Percentiles rank a stretch among this genome's conserved stretches.
phyloP scores from a whole-genome alignment of 2,797 vertebrate genomes.

The Ctenopoma kingsleyae region DNA sequence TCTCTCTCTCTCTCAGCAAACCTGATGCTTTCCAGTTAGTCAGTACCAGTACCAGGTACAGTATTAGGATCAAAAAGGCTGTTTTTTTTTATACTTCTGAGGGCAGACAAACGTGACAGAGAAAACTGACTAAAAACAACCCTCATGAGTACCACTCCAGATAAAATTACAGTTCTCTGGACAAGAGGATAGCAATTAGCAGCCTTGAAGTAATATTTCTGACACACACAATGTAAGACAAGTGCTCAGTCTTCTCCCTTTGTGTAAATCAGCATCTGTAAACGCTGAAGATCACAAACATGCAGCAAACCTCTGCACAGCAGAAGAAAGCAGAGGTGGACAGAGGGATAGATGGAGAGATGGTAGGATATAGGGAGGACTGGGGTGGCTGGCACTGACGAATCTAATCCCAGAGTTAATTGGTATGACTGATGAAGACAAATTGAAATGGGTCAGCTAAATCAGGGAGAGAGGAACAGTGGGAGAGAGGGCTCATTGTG shows the following conservation, averaged over 20 bases:
- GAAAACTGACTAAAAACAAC: constrained; percentile 6
- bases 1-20: no score
- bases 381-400: constrained; percentile 54
- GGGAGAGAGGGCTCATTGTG: constrained; percentile 21
- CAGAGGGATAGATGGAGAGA: constrained; percentile 22
- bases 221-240: constrained; percentile 34
- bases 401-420: constrained; percentile 76
- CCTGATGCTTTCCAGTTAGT: neutral
- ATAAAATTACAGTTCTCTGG: constrained; percentile 38
- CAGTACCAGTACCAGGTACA: neutral
- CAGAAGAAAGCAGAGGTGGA: constrained; percentile 13
- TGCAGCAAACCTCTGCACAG: constrained; percentile 5
- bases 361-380: constrained; percentile 27
- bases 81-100: neutral
- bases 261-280: constrained; percentile 13
- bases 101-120: neutral
- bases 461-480: constrained; percentile 43
- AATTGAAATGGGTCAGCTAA: constrained; percentile 77
- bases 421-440: constrained; percentile 79
- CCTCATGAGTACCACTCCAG: neutral
- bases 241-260: constrained; percentile 15
- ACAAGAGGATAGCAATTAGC: constrained; percentile 18
- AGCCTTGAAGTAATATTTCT: constrained; percentile 22
- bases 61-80: neutral
- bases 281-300: constrained; percentile 5